Base-by-base conservation (phyloP, 2,888 invertebrate species). In the Leptogaster cylindrica region DNA sequence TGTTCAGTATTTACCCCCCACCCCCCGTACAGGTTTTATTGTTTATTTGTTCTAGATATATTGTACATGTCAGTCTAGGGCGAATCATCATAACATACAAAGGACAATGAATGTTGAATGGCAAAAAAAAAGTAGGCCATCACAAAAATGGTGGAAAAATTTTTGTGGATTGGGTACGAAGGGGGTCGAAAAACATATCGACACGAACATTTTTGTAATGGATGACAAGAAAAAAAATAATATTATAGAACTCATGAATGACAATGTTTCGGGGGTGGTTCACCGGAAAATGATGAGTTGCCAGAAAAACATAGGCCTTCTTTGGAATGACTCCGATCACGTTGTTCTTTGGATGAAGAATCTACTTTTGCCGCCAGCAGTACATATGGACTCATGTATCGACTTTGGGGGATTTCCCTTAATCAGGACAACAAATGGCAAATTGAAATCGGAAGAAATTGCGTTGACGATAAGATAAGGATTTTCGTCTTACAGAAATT, bases 11-110 rank as follows among this genome's bases (percentile, higher is more conserved):
- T 20, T 14, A 33, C 50, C 27, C 27, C 3, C 4, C 7, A 6
- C 50, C 50, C 12, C 12, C 27, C 2, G 20, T 31, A 12, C 18
- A 41, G 41, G 25, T 58, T 44, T 41, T 44, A 63, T 63, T 63
- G 63, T 63, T 63, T 63, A 63, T 63, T 63, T 63, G 44, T 63
- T 63, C 46, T 63, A 28, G 44, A 41, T 46, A 63, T 63, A 44
- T 12, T 28, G 39, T 58, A 27, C 58, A 25, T 7, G 39, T 7
- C 12, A 39, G n/a, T 39, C n/a, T 58, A 25, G 55, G 33, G 36
- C 23, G 58, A 41, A n/a, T n/a, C n/a, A n/a, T n/a, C n/a, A n/a
- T n/a, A n/a, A n/a, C n/a, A n/a, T n/a, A n/a, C n/a, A n/a, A 33
- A 33, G n/a, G 8, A 33, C 33, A n/a, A 33, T 33, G 33, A n/a